These are phyloP conservation scores for Cygnus atratus DNA, from an alignment of 2,113 vertebrate genomes.

Conservation along the genomic window DNA sequence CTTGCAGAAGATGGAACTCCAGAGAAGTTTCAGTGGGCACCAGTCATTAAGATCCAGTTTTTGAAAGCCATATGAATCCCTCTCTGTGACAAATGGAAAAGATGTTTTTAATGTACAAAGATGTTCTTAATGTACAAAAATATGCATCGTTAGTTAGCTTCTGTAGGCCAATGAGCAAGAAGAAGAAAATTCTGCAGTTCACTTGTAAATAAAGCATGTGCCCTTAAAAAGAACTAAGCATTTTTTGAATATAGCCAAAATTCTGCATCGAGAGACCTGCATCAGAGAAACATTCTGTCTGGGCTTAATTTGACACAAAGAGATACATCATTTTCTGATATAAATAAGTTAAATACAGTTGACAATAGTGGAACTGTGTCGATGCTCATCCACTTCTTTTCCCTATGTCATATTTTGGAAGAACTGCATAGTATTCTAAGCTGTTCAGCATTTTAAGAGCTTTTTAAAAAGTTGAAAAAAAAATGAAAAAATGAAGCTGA, in stretches of 20 bases:
- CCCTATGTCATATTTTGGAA: background rate
- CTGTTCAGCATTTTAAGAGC: background rate
- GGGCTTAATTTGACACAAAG: background rate
- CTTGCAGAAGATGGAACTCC: background rate
- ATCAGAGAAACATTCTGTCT: conserved; percentile 26
- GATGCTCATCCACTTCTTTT: background rate
- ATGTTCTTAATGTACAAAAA: background rate
- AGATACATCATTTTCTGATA: background rate
- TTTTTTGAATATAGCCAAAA: conserved; percentile 17
- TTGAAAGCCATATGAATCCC: background rate
- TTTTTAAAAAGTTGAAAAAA: background rate
- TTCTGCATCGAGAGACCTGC: background rate
- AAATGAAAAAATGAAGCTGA: background rate
- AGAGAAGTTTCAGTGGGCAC: background rate
- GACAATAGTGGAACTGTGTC: background rate
- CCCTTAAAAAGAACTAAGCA: background rate
- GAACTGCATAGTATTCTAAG: background rate
- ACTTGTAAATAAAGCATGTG: background rate
- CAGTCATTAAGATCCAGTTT: background rate
- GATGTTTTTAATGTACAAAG: background rate
- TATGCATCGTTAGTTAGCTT: background rate
- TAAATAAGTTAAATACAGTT: background rate
- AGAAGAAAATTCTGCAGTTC: background rate
- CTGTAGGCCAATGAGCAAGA: background rate
- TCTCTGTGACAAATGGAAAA: background rate